Evolutionary conservation across 2,888 invertebrate species (phyloP).

Genomic region (Lottia scabra): DNA sequence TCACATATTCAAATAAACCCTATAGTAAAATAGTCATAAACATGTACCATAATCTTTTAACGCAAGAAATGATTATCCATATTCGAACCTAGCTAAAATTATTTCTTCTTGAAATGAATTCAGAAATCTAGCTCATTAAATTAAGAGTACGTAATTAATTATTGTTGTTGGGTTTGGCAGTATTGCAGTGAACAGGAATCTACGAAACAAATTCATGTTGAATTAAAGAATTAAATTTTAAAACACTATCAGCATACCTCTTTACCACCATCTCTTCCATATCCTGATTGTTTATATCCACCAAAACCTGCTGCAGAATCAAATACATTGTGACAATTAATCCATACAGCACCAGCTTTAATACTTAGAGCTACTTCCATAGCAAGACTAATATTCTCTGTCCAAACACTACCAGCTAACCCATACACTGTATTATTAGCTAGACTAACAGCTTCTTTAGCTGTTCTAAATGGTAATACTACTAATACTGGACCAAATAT

Average conservation of each 20-base stretch:
- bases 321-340: constrained; percentile 73
- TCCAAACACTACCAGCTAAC: constrained; percentile 73
- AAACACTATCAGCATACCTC: constrained; percentile 57
- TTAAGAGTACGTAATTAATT: too few relatives aligned
- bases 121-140: too few relatives aligned
- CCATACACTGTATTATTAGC: constrained; percentile 73
- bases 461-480: constrained; percentile 72
- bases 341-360: constrained; percentile 73
- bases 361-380: constrained; percentile 73
- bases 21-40: constrained; percentile 24
- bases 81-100: too few relatives aligned
- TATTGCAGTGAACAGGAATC: too few relatives aligned
- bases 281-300: constrained; percentile 72
- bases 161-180: too few relatives aligned
- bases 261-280: constrained; percentile 72
- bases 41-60: too few relatives aligned
- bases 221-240: background rate
- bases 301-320: constrained; percentile 72
- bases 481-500: constrained; percentile 71
- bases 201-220: too few relatives aligned
- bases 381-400: constrained; percentile 73
- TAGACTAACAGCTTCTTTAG: constrained; percentile 73
- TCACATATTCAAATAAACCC: constrained; percentile 66
- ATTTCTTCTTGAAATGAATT: too few relatives aligned
- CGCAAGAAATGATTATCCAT: too few relatives aligned